These are phyloP conservation scores for Dilophus febrilis DNA, from an alignment of 2,888 invertebrate species.

Conservation along the genomic window DNA sequence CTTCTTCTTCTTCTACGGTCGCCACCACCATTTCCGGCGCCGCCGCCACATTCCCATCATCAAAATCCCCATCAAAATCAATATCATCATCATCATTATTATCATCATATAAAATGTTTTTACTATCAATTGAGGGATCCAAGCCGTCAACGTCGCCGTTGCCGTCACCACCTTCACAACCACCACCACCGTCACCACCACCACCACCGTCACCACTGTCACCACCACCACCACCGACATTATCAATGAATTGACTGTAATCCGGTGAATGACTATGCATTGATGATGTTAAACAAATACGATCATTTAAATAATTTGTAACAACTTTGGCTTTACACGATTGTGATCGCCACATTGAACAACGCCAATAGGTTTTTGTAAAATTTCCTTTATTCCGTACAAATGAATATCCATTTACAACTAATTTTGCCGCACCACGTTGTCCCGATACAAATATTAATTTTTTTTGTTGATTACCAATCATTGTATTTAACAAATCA, in stretches of 20 bases:
- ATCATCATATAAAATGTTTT: too few relatives aligned
- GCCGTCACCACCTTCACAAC: too few relatives aligned
- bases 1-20: too few relatives aligned
- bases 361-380: constrained; percentile 10
- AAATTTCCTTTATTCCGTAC: constrained; percentile 10
- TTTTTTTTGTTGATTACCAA: too few relatives aligned
- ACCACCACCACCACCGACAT: not conserved
- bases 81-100: too few relatives aligned
- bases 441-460: constrained; percentile 7
- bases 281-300: constrained; percentile 4
- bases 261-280: constrained; percentile 10
- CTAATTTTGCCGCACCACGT: constrained; percentile 6
- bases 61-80: too few relatives aligned
- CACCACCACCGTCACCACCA: too few relatives aligned
- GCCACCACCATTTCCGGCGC: too few relatives aligned
- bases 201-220: not conserved
- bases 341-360: constrained; percentile 6
- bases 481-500: too few relatives aligned
- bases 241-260: constrained; percentile 3
- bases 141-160: too few relatives aligned
- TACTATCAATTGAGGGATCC: too few relatives aligned
- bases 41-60: too few relatives aligned
- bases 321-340: constrained; percentile 9
- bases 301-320: constrained; percentile 5
- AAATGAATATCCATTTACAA: constrained; percentile 9